These are phyloP conservation scores for Takifugu flavidus DNA, from an alignment of 2,113 vertebrate species.

Conservation along the genomic window DNA sequence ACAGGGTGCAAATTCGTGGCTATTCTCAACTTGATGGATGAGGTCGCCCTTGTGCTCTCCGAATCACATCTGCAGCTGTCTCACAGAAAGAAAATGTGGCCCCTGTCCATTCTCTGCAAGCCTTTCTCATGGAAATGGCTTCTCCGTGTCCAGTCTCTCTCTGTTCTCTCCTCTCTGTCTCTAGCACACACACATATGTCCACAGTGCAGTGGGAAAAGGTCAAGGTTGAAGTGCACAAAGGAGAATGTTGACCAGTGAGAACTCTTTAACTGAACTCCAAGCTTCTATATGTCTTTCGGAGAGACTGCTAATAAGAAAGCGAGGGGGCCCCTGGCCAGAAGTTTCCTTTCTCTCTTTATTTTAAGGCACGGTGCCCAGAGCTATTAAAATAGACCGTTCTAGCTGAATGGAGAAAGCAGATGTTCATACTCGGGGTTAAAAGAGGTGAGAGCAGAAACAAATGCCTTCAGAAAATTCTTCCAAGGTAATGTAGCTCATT, in stretches of 20 bases:
- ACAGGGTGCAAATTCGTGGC: constrained; percentile 37
- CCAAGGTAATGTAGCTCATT: constrained; percentile 48
- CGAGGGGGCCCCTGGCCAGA: constrained; percentile 50
- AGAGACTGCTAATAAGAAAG: constrained; percentile 66
- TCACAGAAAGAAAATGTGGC: constrained; percentile 44
- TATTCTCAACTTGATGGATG: constrained; percentile 62
- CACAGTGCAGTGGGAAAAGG: constrained; percentile 59
- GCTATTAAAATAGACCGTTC: constrained; percentile 61
- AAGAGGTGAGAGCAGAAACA: constrained; percentile 62
- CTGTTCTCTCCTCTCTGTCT: too few species aligned
- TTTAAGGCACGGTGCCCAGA: constrained; percentile 66
- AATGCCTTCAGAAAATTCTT: constrained; percentile 48
- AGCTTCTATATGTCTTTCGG: constrained; percentile 39
- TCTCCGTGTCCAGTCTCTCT: constrained; percentile 19
- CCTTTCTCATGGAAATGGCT: constrained; percentile 73
- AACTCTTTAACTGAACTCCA: constrained; percentile 42
- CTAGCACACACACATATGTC: constrained; percentile 22
- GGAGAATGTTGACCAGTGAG: constrained; percentile 64
- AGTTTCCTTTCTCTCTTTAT: constrained; percentile 22
- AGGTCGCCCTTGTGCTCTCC: constrained; percentile 41
- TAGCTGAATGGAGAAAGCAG: constrained; percentile 68
- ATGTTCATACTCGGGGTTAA: constrained; percentile 68
- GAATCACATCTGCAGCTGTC: constrained; percentile 36
- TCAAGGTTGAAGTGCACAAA: constrained; percentile 64
- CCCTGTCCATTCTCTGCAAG: constrained; percentile 61